phyloP scores from a whole-genome alignment of 2,888 invertebrate species.

The Pomacea canaliculata region DNA sequence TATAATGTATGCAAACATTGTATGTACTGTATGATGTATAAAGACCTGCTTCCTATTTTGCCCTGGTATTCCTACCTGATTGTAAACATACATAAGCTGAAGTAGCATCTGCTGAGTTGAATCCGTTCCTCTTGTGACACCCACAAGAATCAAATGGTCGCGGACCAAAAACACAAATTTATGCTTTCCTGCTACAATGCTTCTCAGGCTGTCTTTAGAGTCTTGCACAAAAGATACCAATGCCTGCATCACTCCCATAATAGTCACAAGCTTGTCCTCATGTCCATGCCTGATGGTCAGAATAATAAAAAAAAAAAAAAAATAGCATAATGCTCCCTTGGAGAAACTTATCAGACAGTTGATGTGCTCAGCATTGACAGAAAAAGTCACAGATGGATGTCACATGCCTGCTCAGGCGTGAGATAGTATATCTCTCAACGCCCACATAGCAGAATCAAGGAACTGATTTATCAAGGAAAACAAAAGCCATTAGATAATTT shows the following conservation, averaged over 20 bases:
- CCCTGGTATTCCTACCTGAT: constrained; percentile 75
- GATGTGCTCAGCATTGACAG: neutral
- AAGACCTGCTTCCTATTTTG: too few relatives aligned
- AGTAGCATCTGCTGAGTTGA: constrained; percentile 86
- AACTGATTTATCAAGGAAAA: too few relatives aligned
- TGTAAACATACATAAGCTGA: constrained; percentile 83
- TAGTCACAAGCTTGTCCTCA: constrained; percentile 92
- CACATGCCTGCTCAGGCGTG: too few relatives aligned
- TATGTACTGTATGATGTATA: too few relatives aligned
- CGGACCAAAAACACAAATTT: constrained; percentile 92
- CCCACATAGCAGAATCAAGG: too few relatives aligned
- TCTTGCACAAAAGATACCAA: constrained; percentile 73
- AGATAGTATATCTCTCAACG: too few relatives aligned
- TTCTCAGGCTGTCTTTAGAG: constrained; percentile 77
- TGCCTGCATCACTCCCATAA: constrained; percentile 87
- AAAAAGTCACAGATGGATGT: neutral
- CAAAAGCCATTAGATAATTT: too few relatives aligned
- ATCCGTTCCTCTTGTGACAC: constrained; percentile 82
- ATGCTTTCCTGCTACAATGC: constrained; percentile 81
- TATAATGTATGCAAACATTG: too few relatives aligned
- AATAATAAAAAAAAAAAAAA: constrained; percentile 6
- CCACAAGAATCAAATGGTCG: constrained; percentile 87
- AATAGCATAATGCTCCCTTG: neutral
- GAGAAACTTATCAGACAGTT: neutral
- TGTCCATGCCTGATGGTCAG: constrained; percentile 81